Percentiles rank a stretch among this genome's conserved stretches.
Conservation (phyloP, 2,797 vertebrate species). For the Scyliorhinus canicula region DNA sequence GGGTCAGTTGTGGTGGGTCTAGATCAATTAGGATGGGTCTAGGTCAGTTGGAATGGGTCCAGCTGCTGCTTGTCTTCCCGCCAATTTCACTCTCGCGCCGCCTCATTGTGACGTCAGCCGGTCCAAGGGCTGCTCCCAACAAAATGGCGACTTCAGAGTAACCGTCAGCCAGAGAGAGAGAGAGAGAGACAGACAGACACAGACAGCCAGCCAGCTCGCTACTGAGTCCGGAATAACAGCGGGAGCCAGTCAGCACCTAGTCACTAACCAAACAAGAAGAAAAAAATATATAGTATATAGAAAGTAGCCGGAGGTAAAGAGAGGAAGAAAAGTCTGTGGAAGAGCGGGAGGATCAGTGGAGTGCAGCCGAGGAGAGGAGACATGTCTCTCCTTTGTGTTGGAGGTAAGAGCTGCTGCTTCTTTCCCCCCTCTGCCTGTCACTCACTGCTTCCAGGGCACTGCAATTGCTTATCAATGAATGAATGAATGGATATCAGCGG, state of each 20-base stretch:
- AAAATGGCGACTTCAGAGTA: conserved; percentile 8
- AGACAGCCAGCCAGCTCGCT: too few relatives aligned
- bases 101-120: background rate
- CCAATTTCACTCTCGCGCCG: conserved; percentile 26
- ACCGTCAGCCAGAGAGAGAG: background rate
- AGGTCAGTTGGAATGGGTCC: background rate
- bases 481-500: conserved; percentile 16
- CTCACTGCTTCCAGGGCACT: background rate
- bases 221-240: background rate
- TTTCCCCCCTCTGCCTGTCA: background rate
- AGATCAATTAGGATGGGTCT: too few relatives aligned
- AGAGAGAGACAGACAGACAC: too few relatives aligned
- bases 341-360: background rate
- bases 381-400: conserved; percentile 35
- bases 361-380: background rate
- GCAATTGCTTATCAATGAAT: background rate
- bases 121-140: conserved; percentile 14
- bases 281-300: background rate
- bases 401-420: conserved; percentile 2
- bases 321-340: too few relatives aligned
- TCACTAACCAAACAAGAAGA: background rate
- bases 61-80: background rate
- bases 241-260: background rate
- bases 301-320: background rate
- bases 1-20: background rate